Percentiles rank a stretch among this genome's conserved stretches.
These are phyloP conservation scores for Allygus modestus DNA, from an alignment of 2,888 invertebrate species.

Conservation along the genomic window DNA sequence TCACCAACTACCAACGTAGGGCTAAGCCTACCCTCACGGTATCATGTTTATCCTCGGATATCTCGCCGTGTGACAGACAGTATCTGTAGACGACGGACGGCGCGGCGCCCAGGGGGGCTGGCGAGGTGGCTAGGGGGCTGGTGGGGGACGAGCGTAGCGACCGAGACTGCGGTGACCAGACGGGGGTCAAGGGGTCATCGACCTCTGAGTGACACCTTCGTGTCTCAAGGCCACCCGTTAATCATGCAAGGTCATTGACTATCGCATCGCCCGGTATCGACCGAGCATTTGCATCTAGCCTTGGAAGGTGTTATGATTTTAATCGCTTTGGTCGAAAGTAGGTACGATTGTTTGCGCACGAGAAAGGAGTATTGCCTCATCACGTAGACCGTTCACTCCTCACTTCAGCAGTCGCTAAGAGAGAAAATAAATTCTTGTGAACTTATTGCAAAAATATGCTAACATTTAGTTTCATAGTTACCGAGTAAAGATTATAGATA, in stretches of 20 bases:
- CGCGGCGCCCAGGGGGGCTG: background rate
- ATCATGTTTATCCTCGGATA: background rate
- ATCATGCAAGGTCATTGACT: conserved; percentile 41
- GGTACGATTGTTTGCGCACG: too few relatives aligned
- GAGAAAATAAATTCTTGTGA: too few relatives aligned
- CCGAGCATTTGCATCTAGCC: background rate
- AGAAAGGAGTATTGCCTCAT: too few relatives aligned
- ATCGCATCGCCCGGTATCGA: conserved; percentile 15
- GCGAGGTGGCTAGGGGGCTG: background rate
- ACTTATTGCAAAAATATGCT: too few relatives aligned
- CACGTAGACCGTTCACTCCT: too few relatives aligned
- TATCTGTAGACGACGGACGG: background rate
- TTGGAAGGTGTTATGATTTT: too few relatives aligned
- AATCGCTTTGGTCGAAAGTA: too few relatives aligned
- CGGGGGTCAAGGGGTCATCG: conserved; percentile 22
- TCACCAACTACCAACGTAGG: too few relatives aligned
- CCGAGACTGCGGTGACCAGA: conserved; percentile 22
- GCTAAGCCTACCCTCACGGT: background rate
- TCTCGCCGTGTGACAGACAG: background rate
- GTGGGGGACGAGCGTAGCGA: background rate
- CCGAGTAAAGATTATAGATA: too few relatives aligned
- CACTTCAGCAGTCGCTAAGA: too few relatives aligned
- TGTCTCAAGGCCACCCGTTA: conserved; percentile 30
- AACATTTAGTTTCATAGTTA: too few relatives aligned
- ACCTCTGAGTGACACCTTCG: conserved; percentile 24